phyloP scores from a whole-genome alignment of 1,140 invertebrate species.

The Drosophila punjabiensis region DNA sequence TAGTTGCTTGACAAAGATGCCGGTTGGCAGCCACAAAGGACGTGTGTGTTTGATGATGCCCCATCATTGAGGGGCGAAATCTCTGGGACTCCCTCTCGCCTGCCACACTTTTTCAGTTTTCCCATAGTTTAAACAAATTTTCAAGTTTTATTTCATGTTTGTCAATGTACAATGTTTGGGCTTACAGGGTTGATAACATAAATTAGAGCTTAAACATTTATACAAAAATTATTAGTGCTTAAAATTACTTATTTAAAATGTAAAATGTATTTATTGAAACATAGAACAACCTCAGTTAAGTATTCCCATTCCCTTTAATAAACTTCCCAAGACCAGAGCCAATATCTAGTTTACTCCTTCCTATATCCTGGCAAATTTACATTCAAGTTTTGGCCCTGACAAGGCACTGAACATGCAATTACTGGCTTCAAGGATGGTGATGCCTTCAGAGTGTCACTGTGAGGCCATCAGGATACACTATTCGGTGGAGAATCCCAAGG shows the following conservation, averaged over 20 bases:
- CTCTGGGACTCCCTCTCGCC: not conserved
- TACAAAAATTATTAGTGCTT: not conserved
- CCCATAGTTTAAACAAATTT: constrained; percentile 69
- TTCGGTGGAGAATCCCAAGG: not conserved
- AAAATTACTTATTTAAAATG: no score
- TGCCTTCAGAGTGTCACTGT: constrained; percentile 5
- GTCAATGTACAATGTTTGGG: not conserved
- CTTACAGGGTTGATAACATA: not conserved
- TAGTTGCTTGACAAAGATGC: constrained; percentile 69
- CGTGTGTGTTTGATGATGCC: constrained; percentile 31
- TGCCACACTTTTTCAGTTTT: constrained; percentile 40
- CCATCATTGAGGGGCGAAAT: constrained; percentile 28
- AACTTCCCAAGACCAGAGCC: not conserved
- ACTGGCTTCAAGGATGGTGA: constrained; percentile 11
- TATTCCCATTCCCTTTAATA: no score
- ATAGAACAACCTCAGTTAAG: no score
- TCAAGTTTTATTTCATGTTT: constrained; percentile 50
- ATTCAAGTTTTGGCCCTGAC: constrained; percentile 47
- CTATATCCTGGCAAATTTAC: constrained; percentile 26
- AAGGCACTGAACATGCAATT: constrained; percentile 44
- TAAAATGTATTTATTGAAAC: no score
- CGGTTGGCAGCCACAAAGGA: constrained; percentile 35
- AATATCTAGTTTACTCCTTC: constrained; percentile 9
- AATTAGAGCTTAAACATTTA: not conserved
- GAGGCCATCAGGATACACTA: constrained; percentile 6